Base-by-base conservation (phyloP, 2,113 vertebrate genomes). In the Percina caprodes region DNA sequence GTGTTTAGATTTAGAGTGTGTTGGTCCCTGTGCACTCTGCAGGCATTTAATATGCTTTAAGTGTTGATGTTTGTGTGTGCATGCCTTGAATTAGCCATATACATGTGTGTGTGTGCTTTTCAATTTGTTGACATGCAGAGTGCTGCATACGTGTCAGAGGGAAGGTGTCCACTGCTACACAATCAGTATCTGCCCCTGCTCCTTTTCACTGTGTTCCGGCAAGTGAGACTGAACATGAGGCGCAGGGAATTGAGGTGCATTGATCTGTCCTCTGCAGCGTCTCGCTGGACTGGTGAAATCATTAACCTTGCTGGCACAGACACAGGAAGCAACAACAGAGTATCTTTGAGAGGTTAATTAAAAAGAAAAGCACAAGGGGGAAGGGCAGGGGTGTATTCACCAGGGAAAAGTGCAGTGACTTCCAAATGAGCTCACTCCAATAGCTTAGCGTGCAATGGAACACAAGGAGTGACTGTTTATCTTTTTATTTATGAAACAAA, bases 301-400 rank as follows among this genome's bases (percentile, higher is more conserved):
- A 95, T 95, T 95, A 95, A 95, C 95, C 95, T 92, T 82, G 52
- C 91, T 93, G 94, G 92, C 93, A 91, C 91, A 79, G 91, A 94
- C 92, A 93, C 89, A 89, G 92, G 92, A 92, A 95, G 92, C 91
- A 91, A 93, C 94, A 94, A 92, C 92, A 91, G 82, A 86, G 92
- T 94, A 91, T 95, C 95, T 95, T 92, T 94, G 90, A 90, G 92
- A 96, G 95, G 95, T 96, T 96, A 95, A 96, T 96, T 96, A 96
- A 95, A 95, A 95, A 94, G 95, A 95, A 94, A 93, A 89, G 89
- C 83, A 59, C 80, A 73, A 69, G 72, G 82, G 86, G 79, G 79
- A 56, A 78, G 90, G 87, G 87, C 73, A 79, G 48, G 80, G 88
- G 86, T 90, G 88, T 86, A 75, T 75, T 89, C 94, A 92, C 89